These are phyloP conservation scores for Copsychus sechellarum DNA, from an alignment of 2,113 vertebrate species.

Conservation along the genomic window DNA sequence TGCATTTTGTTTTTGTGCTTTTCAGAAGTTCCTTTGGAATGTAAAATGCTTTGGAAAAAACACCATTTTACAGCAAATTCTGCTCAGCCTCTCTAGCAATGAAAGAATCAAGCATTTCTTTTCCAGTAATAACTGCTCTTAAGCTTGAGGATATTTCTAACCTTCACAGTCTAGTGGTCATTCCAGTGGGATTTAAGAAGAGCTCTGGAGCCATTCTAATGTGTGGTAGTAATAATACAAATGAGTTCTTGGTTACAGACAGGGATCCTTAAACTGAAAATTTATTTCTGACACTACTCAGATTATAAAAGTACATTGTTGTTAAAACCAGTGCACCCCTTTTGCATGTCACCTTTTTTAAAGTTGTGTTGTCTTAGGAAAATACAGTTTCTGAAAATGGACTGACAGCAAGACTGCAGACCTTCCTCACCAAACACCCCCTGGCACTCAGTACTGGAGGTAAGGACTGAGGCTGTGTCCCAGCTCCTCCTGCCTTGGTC, in stretches of 20 bases:
- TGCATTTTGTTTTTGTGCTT: not conserved
- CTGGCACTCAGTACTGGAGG: constrained; percentile 79
- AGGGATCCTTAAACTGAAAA: not conserved
- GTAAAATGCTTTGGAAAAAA: not conserved
- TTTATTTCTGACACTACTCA: not conserved
- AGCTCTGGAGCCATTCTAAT: not conserved
- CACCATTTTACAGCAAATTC: not conserved
- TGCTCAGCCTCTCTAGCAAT: not conserved
- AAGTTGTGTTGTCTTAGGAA: constrained; percentile 53
- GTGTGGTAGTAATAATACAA: not conserved
- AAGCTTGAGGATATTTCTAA: not conserved
- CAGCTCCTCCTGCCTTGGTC: not conserved
- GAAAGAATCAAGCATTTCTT: not conserved
- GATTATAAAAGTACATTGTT: not conserved
- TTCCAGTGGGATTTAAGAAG: not conserved
- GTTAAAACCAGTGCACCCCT: not conserved
- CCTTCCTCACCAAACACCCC: constrained; percentile 82
- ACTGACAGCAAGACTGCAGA: constrained; percentile 82
- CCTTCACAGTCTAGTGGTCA: not conserved
- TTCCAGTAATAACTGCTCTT: not conserved
- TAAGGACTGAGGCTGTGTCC: constrained; percentile 42
- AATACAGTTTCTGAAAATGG: constrained; percentile 48
- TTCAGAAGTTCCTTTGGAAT: not conserved
- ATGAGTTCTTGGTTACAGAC: not conserved
- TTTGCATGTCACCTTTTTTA: not conserved